These are phyloP conservation scores for Cryptocephalus moraei DNA, from an alignment of 2,888 invertebrate genomes.

Conservation along the genomic window DNA sequence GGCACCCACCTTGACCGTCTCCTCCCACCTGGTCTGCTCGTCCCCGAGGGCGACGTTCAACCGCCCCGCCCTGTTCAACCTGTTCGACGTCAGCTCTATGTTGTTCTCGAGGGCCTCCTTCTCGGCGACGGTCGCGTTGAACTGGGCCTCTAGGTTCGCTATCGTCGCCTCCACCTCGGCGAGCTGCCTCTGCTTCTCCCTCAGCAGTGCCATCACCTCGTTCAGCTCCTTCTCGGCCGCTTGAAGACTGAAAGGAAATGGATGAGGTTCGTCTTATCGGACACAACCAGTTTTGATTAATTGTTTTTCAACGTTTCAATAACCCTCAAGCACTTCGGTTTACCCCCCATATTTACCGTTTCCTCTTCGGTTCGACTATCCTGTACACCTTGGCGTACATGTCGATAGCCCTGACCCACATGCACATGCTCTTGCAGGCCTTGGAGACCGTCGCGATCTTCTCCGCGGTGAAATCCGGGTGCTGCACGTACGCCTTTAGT, in stretches of 20 bases:
- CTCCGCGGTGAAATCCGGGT: constrained; percentile 79
- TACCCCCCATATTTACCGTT: constrained; percentile 42
- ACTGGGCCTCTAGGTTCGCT: constrained; percentile 46
- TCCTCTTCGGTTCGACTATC: constrained; percentile 80
- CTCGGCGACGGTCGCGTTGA: constrained; percentile 63
- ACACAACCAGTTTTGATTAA: no score
- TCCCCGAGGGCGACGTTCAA: constrained; percentile 79
- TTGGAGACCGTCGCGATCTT: constrained; percentile 75
- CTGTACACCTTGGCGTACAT: constrained; percentile 79
- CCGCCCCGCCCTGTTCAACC: constrained; percentile 72
- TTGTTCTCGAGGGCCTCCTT: constrained; percentile 63
- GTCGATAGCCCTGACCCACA: constrained; percentile 89
- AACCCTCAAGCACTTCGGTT: no score
- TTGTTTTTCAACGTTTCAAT: no score
- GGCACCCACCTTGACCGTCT: constrained; percentile 49
- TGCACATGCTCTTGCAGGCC: constrained; percentile 83
- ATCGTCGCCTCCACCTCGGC: constrained; percentile 70
- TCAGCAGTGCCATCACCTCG: constrained; percentile 63
- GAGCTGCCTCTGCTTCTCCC: constrained; percentile 71
- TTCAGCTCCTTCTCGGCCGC: constrained; percentile 68
- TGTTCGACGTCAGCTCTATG: constrained; percentile 66
- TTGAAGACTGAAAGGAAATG: constrained; percentile 50
- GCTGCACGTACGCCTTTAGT: constrained; percentile 70
- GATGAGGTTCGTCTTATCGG: no score
- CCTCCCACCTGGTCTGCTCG: constrained; percentile 78